A percentile compares a stretch with the other conserved stretches of the same genome.
Conservation (phyloP, 1,140 invertebrate species). For the Achroia grisella region DNA sequence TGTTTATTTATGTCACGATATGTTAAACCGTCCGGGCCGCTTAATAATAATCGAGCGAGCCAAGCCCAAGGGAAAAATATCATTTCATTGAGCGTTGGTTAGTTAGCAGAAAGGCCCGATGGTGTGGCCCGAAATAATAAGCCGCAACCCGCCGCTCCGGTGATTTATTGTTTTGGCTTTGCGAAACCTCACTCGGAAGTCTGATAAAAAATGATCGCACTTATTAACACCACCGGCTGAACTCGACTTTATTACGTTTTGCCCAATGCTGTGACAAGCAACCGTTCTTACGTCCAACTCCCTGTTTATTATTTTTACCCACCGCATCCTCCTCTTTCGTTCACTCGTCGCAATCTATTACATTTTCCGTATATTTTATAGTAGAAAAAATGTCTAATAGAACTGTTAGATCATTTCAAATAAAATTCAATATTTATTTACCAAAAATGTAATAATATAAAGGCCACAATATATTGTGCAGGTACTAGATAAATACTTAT, state of each 20-base stretch:
- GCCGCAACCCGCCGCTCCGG: slow-evolving; percentile 36
- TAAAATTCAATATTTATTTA: too few species aligned
- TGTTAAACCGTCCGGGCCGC: slow-evolving; percentile 29
- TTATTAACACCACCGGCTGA: slow-evolving; percentile 55
- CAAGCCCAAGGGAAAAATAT: slow-evolving; percentile 39
- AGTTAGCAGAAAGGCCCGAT: slow-evolving; percentile 41
- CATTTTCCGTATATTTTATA: too few species aligned
- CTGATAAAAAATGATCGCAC: slow-evolving; percentile 64
- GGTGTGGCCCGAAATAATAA: slow-evolving; percentile 59
- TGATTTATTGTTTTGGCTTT: slow-evolving; percentile 67
- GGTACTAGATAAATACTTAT: too few species aligned
- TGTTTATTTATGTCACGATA: slow-evolving; percentile 15
- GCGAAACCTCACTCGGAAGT: slow-evolving; percentile 52
- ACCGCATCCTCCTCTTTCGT: too few species aligned
- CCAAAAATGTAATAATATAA: too few species aligned
- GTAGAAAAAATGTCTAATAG: too few species aligned
- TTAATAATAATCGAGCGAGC: slow-evolving; percentile 44
- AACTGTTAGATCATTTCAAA: too few species aligned
- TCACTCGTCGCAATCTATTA: too few species aligned
- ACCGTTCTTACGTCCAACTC: neutral
- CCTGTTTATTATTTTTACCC: too few species aligned
- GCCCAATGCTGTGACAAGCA: slow-evolving; percentile 23
- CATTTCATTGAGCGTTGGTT: slow-evolving; percentile 35
- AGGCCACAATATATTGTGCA: too few species aligned
- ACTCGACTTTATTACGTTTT: slow-evolving; percentile 45